Conservation (phyloP, 2,113 vertebrate genomes). For the Sardina pilchardus region DNA sequence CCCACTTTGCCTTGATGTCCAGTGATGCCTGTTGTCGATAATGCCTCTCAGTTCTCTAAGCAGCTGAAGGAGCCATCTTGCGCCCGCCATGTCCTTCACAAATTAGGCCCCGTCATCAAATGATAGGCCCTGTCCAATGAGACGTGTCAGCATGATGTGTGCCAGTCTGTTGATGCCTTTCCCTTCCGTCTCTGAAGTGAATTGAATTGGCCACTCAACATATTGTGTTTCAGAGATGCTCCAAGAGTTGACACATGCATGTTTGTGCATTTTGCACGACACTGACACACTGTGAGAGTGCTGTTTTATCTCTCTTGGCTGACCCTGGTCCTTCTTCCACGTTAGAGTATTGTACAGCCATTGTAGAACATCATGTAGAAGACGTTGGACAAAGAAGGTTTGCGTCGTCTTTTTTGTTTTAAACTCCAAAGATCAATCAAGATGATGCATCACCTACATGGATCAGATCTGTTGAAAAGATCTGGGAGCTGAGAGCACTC, state of each 20-base stretch:
- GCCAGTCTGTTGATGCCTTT: neutral
- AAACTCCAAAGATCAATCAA: neutral
- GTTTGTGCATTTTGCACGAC: neutral
- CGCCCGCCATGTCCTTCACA: neutral
- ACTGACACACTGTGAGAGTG: neutral
- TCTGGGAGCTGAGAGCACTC: neutral
- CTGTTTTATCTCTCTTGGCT: too few relatives aligned
- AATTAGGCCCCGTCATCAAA: neutral
- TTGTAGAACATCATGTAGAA: too few relatives aligned
- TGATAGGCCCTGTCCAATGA: neutral
- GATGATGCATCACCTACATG: neutral
- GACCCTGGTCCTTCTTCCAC: too few relatives aligned
- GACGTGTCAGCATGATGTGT: neutral
- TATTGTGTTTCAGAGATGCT: neutral
- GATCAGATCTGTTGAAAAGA: conserved; percentile 3
- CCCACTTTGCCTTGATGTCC: neutral
- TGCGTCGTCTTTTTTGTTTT: neutral
- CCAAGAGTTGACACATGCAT: neutral
- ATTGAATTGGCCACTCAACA: neutral
- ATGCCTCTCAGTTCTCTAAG: neutral
- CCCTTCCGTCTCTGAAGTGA: neutral
- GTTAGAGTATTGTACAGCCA: too few relatives aligned
- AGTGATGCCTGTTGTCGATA: neutral
- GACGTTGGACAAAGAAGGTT: neutral
- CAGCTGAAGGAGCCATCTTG: neutral